These are phyloP conservation scores for Caenorhabditis wallacei DNA, from an alignment of 2,888 invertebrate genomes.

Conservation along the genomic window DNA sequence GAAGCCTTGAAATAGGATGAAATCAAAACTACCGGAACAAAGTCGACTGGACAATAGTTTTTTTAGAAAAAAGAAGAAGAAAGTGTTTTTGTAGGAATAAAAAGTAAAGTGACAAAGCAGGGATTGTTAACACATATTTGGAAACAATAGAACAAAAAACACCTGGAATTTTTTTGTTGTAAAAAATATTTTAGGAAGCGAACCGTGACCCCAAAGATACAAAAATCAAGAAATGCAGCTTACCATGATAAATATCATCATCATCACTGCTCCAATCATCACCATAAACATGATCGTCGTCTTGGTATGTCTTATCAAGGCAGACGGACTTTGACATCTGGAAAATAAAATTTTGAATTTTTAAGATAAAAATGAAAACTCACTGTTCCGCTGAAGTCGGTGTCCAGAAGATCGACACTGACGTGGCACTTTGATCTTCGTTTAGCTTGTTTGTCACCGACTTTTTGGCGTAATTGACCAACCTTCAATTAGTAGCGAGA, in stretches of 20 bases:
- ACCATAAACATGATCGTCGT: constrained; percentile 74
- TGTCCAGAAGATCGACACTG: constrained; percentile 64
- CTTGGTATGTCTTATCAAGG: constrained; percentile 33
- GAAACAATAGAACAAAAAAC: constrained; percentile 1
- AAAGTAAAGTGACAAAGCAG: neutral
- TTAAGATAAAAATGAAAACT: constrained; percentile 6
- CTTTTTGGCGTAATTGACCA: constrained; percentile 70
- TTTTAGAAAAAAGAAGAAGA: constrained; percentile 3
- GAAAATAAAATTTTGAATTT: neutral
- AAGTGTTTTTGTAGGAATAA: neutral
- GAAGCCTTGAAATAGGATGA: neutral
- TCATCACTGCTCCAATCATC: constrained; percentile 79
- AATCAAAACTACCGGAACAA: neutral
- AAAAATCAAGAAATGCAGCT: no score
- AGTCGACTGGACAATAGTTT: constrained; percentile 9
- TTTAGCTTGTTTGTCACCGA: constrained; percentile 66
- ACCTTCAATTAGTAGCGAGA: constrained; percentile 55
- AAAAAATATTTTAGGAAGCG: neutral
- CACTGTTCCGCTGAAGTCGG: constrained; percentile 49
- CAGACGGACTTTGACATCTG: constrained; percentile 60
- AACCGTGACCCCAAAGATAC: neutral
- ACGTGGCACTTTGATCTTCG: constrained; percentile 65
- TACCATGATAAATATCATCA: constrained; percentile 65
- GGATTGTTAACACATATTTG: neutral
- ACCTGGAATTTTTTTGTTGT: neutral